Conservation (phyloP, 37 sponge, comb jelly and placozoan species). For the Hexactinellida sp. region DNA sequence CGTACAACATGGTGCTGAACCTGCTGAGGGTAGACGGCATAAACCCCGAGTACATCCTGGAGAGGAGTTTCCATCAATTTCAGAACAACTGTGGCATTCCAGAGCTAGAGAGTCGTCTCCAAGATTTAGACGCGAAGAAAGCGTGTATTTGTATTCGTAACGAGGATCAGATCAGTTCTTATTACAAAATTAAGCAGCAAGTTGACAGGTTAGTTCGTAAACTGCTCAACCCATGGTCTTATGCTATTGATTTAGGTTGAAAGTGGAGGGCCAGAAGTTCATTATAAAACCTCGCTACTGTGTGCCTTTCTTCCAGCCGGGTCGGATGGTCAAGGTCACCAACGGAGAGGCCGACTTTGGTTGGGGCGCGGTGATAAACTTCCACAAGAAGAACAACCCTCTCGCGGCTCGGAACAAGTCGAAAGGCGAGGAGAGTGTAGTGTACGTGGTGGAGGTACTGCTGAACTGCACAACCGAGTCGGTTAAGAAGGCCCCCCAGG, state of each 20-base stretch:
- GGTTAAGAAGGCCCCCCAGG: constrained; percentile 33
- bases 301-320: constrained; percentile 91
- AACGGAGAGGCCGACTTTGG: constrained; percentile 79
- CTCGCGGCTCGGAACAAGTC: constrained; percentile 22
- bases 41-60: constrained; percentile 96
- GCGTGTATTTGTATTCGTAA: constrained; percentile 53
- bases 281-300: constrained; percentile 63
- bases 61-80: constrained; percentile 90
- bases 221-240: background rate
- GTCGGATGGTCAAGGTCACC: constrained; percentile 63
- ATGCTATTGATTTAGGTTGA: background rate
- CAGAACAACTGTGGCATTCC: constrained; percentile 89
- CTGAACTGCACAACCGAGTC: constrained; percentile 55
- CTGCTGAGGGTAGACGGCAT: constrained; percentile 91
- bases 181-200: constrained; percentile 76
- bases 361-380: constrained; percentile 92
- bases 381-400: constrained; percentile 79
- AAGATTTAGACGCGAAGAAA: constrained; percentile 40
- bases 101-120: constrained; percentile 54
- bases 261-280: constrained; percentile 13
- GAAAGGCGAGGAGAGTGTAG: constrained; percentile 44
- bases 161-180: constrained; percentile 59
- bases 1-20: constrained; percentile 97
- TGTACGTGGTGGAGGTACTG: constrained; percentile 76
- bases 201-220: constrained; percentile 37